Conservation (phyloP, 2,888 invertebrate species). For the Tinea trinotella region DNA sequence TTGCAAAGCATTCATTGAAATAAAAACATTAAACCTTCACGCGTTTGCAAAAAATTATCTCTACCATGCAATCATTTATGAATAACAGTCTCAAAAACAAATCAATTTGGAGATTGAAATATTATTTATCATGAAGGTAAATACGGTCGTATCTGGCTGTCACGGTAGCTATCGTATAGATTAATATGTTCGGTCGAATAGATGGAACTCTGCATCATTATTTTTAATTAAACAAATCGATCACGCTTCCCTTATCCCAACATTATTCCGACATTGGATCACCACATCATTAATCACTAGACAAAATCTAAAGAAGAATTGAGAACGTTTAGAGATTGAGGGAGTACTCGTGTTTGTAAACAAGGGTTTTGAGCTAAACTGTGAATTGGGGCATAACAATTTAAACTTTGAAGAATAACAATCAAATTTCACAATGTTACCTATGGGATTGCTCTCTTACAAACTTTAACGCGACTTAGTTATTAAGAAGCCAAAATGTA, state of each 20-base stretch:
- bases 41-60: background rate
- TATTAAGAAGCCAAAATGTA: background rate
- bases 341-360: slow-evolving; percentile 10
- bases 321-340: slow-evolving; percentile 13
- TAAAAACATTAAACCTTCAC: background rate
- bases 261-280: slow-evolving; percentile 29
- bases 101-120: slow-evolving; percentile 14
- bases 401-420: slow-evolving; percentile 15
- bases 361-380: slow-evolving; percentile 10
- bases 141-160: background rate
- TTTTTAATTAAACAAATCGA: slow-evolving; percentile 42
- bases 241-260: slow-evolving; percentile 27
- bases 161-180: slow-evolving; percentile 1
- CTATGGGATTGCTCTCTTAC: slow-evolving; percentile 4
- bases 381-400: slow-evolving; percentile 8
- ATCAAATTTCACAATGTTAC: slow-evolving; percentile 14
- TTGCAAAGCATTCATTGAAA: slow-evolving; percentile 8
- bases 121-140: slow-evolving; percentile 12
- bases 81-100: slow-evolving; percentile 6
- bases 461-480: slow-evolving; percentile 4
- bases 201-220: slow-evolving; percentile 32
- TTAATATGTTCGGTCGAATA: slow-evolving; percentile 22
- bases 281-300: slow-evolving; percentile 35
- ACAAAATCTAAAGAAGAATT: slow-evolving; percentile 13
- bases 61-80: background rate